phyloP scores from a whole-genome alignment of 1,140 invertebrate species.

The Trichomalopsis sarcophagae region DNA sequence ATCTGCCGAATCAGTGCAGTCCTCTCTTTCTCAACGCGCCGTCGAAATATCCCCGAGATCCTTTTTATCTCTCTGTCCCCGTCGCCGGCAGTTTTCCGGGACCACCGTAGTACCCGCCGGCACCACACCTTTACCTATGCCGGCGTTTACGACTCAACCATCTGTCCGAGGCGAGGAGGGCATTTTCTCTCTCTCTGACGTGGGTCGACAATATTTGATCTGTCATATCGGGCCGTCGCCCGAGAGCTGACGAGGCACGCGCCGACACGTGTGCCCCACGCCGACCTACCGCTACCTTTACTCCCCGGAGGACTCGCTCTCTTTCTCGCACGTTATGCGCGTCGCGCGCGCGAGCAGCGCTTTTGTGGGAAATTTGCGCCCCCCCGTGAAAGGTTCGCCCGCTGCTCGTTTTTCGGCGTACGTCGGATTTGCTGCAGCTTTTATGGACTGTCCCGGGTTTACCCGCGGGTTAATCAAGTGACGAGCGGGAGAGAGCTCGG shows the following conservation, averaged over 20 bases:
- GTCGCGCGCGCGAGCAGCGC: conserved; percentile 27
- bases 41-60: conserved; percentile 28
- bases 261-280: conserved; percentile 36
- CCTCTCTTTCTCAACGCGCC: neutral
- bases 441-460: neutral
- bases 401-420: neutral
- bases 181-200: conserved; percentile 13
- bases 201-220: conserved; percentile 42
- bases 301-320: neutral
- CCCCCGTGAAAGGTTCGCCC: neutral
- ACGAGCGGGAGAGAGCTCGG: too few relatives aligned
- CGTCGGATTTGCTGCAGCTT: neutral
- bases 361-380: conserved; percentile 1
- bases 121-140: neutral
- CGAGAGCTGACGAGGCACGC: conserved; percentile 11
- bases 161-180: conserved; percentile 6
- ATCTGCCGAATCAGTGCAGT: conserved; percentile 61
- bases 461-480: neutral
- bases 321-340: conserved; percentile 52
- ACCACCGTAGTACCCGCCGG: too few relatives aligned
- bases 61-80: conserved; percentile 27
- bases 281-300: neutral
- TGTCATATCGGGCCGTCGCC: conserved; percentile 16
- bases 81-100: neutral
- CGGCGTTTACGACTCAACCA: conserved; percentile 12